A percentile compares a stretch with the other conserved stretches of the same genome.
These are phyloP conservation scores for Remorina albescens DNA, from an alignment of 2,797 vertebrate genomes.

Conservation along the genomic window DNA sequence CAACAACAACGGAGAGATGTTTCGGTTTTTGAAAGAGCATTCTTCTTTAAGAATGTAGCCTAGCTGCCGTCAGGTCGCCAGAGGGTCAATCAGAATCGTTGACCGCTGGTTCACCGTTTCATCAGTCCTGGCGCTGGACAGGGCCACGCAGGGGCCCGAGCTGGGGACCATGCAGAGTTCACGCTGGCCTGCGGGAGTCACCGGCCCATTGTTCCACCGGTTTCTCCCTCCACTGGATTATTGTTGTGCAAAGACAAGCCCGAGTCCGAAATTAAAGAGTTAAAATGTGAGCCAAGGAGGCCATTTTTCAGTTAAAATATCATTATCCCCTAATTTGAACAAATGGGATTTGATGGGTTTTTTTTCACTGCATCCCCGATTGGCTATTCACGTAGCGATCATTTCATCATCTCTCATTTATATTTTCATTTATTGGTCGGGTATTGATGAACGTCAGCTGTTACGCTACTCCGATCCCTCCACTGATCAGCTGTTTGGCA, in stretches of 20 bases:
- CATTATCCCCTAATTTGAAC: neutral
- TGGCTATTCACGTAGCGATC: neutral
- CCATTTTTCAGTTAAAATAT: neutral
- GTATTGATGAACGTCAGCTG: constrained; percentile 28
- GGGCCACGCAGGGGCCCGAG: constrained; percentile 80
- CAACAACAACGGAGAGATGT: constrained; percentile 64
- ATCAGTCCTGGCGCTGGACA: constrained; percentile 91
- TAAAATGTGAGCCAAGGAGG: neutral
- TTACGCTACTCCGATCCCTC: neutral
- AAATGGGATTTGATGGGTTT: neutral
- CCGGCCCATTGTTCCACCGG: constrained; percentile 65
- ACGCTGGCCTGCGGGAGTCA: constrained; percentile 86
- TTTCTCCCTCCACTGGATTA: constrained; percentile 26
- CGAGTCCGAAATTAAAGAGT: constrained; percentile 13
- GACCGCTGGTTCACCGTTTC: constrained; percentile 92
- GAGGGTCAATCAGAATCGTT: constrained; percentile 91
- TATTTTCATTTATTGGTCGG: constrained; percentile 5
- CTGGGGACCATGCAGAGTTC: constrained; percentile 89
- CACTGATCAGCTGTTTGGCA: neutral
- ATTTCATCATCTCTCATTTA: constrained; percentile 11
- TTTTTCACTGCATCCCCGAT: no score
- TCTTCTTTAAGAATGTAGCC: constrained; percentile 77
- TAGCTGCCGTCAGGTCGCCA: constrained; percentile 75
- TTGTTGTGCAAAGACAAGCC: constrained; percentile 53
- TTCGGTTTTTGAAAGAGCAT: constrained; percentile 73